These are phyloP conservation scores for Andrena praecox DNA, from an alignment of 2,888 invertebrate genomes.

Conservation along the genomic window DNA sequence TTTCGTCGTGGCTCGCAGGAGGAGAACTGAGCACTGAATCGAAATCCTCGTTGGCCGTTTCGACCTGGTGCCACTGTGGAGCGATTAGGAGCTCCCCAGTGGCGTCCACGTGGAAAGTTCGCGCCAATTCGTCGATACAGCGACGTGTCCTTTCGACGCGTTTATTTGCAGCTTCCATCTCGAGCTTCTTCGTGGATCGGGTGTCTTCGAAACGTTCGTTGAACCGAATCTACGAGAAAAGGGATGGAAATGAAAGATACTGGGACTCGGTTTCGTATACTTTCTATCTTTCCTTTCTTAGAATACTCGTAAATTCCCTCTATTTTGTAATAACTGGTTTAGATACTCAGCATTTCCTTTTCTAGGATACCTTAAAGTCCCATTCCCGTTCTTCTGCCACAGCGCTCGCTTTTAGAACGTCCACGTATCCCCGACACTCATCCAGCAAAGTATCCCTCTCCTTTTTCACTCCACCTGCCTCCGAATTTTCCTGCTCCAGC, in stretches of 20 bases:
- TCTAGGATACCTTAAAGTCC: slow-evolving; percentile 65
- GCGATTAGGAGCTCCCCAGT: not conserved
- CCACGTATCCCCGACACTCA: slow-evolving; percentile 14
- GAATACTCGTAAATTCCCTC: too few relatives aligned
- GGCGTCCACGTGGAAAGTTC: slow-evolving; percentile 38
- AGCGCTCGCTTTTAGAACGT: slow-evolving; percentile 9
- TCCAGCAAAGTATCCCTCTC: not conserved
- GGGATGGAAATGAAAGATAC: not conserved
- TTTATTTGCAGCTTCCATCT: slow-evolving; percentile 88
- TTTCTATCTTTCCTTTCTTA: not conserved
- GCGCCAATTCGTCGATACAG: slow-evolving; percentile 86
- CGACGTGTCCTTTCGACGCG: slow-evolving; percentile 88
- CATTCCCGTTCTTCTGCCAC: slow-evolving; percentile 57
- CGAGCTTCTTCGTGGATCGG: slow-evolving; percentile 88
- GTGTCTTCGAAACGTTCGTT: slow-evolving; percentile 91
- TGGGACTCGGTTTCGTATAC: not conserved
- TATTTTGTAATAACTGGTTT: too few relatives aligned
- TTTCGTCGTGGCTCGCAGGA: slow-evolving; percentile 85
- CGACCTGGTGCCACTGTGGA: not conserved
- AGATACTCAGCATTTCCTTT: too few relatives aligned
- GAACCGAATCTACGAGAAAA: slow-evolving; percentile 85
- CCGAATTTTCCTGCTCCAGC: not conserved
- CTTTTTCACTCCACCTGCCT: not conserved
- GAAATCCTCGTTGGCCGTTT: not conserved
- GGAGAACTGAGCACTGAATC: not conserved